Evolutionary conservation across 2,888 invertebrate species (phyloP).

Genomic region (Drosophila kanekoi): DNA sequence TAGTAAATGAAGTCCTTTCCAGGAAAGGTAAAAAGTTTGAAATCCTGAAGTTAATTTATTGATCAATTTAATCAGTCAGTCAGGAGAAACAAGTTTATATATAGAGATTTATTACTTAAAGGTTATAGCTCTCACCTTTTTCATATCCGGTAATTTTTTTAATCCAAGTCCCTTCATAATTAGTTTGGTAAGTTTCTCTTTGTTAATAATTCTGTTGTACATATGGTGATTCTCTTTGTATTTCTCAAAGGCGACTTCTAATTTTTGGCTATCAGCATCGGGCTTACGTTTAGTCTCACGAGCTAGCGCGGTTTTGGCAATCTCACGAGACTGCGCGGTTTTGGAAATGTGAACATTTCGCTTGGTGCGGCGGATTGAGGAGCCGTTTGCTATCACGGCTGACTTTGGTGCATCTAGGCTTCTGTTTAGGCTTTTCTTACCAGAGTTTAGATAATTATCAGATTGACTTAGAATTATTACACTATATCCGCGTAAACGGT

Average conservation of each 20-base stretch:
- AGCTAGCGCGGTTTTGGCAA: neutral
- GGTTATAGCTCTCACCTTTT: constrained; percentile 67
- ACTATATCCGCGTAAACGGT: constrained; percentile 51
- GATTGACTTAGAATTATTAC: constrained; percentile 65
- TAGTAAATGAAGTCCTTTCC: no score
- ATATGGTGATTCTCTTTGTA: constrained; percentile 6
- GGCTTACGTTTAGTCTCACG: constrained; percentile 8
- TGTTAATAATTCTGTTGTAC: constrained; percentile 47
- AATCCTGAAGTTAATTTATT: no score
- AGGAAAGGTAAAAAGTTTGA: no score
- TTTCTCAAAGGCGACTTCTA: constrained; percentile 1
- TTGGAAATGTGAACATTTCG: constrained; percentile 18
- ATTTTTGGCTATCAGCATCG: constrained; percentile 20
- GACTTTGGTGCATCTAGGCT: constrained; percentile 6
- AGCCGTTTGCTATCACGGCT: constrained; percentile 1
- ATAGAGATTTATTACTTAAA: no score
- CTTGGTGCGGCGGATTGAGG: constrained; percentile 20
- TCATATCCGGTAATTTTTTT: constrained; percentile 78
- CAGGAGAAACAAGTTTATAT: no score
- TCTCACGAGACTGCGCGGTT: neutral
- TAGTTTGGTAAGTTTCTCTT: constrained; percentile 70
- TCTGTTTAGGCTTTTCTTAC: neutral
- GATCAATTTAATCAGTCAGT: no score
- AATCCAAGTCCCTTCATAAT: constrained; percentile 82
- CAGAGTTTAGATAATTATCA: constrained; percentile 1